Evolutionary conservation across 2,888 invertebrate genomes (phyloP).

Genomic region (Eucera pruinosa): DNA sequence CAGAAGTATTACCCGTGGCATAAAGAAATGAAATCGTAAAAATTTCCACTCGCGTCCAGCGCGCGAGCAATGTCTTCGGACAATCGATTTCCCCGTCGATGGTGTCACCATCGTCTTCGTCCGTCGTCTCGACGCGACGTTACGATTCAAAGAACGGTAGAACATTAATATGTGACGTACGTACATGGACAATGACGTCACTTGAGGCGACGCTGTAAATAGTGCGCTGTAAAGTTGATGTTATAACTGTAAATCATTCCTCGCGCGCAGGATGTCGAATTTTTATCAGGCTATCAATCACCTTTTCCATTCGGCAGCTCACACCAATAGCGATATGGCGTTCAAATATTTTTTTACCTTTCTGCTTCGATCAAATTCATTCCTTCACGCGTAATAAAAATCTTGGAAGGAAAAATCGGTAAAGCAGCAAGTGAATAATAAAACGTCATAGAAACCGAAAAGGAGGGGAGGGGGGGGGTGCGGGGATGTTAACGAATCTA

Average conservation of each 20-base stretch:
- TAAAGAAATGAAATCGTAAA: not conserved
- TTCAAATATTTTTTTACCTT: not conserved
- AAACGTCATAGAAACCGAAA: constrained; percentile 1
- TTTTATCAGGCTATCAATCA: constrained; percentile 53
- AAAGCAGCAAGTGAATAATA: not conserved
- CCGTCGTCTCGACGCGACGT: constrained; percentile 8
- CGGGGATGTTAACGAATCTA: not conserved
- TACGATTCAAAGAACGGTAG: constrained; percentile 33
- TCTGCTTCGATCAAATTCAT: not conserved
- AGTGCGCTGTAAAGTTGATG: constrained; percentile 47
- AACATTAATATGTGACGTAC: constrained; percentile 57
- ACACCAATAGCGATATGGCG: constrained; percentile 1
- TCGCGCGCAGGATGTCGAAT: constrained; percentile 56
- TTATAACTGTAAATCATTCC: constrained; percentile 57
- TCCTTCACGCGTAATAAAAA: not conserved
- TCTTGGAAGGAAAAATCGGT: not conserved
- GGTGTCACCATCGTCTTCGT: constrained; percentile 8
- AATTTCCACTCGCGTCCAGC: constrained; percentile 10
- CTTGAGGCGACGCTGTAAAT: constrained; percentile 48
- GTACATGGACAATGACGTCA: constrained; percentile 50
- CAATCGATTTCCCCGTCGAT: constrained; percentile 36
- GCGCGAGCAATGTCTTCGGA: constrained; percentile 26
- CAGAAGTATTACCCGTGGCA: not conserved
- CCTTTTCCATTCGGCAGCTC: constrained; percentile 29
- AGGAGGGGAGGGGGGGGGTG: not conserved